phyloP scores from a whole-genome alignment of 2,797 vertebrate species.

The Linurgus olivaceus region DNA sequence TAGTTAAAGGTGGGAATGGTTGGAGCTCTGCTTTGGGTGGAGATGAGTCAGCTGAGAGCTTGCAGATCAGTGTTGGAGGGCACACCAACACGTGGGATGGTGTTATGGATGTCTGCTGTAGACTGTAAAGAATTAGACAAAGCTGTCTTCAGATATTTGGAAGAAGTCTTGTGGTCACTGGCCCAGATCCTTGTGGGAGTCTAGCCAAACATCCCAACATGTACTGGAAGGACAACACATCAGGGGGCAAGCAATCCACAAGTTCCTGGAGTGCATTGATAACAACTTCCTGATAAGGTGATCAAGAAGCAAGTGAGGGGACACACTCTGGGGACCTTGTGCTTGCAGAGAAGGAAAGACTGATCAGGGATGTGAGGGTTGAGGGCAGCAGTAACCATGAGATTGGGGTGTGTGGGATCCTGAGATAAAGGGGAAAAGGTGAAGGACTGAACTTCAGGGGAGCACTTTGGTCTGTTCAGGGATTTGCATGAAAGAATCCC shows the following conservation, averaged over 20 bases:
- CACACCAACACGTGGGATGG: rapidly evolving
- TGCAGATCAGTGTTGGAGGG: neutral
- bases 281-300: neutral
- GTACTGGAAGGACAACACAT: neutral
- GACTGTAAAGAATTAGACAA: neutral
- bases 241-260: rapidly evolving
- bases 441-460: neutral
- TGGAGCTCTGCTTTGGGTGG: neutral
- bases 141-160: neutral
- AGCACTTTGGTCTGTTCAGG: neutral
- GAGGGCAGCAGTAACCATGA: neutral
- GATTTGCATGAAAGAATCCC: neutral
- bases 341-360: neutral
- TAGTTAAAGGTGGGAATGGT: neutral
- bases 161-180: neutral
- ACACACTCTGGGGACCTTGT: neutral
- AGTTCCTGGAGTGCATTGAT: neutral
- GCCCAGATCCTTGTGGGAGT: neutral
- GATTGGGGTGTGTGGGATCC: neutral
- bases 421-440: neutral
- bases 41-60: neutral
- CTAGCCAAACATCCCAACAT: neutral
- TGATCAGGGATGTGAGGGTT: neutral
- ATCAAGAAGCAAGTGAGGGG: neutral
- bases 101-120: neutral